A percentile compares a stretch with the other conserved stretches of the same genome.
These are phyloP conservation scores for Cylindroiulus punctatus DNA, from an alignment of 2,888 invertebrate genomes.

Conservation along the genomic window DNA sequence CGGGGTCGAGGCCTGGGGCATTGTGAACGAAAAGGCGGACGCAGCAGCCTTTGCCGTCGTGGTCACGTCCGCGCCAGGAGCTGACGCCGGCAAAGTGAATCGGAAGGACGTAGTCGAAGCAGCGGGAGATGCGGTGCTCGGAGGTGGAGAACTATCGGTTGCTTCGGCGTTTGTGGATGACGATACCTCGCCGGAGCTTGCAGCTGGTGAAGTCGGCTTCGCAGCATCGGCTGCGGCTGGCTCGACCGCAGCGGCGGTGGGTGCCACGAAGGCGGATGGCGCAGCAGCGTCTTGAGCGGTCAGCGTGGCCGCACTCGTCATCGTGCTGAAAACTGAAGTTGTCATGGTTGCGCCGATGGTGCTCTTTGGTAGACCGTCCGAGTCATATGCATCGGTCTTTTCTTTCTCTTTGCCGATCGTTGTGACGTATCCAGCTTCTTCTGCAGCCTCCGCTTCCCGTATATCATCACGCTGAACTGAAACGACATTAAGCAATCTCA, in stretches of 20 bases:
- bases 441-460: not conserved
- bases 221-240: not conserved
- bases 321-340: not conserved
- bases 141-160: not conserved
- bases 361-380: not conserved
- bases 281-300: not conserved
- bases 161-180: not conserved
- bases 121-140: not conserved
- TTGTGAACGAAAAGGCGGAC: slow-evolving; percentile 38
- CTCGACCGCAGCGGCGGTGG: not conserved
- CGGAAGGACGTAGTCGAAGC: slow-evolving; percentile 6
- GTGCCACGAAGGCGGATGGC: not conserved
- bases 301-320: not conserved
- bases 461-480: not conserved
- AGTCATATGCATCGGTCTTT: not conserved
- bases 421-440: not conserved
- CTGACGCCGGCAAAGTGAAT: not conserved
- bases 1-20: not conserved
- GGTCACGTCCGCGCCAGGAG: not conserved
- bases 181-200: not conserved
- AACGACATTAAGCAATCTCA: not conserved
- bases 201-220: not conserved
- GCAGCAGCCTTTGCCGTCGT: not conserved
- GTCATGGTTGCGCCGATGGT: not conserved
- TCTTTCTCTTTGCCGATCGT: not conserved